Evolutionary conservation across 1,140 invertebrate genomes (phyloP).

Genomic region (Ceratina japonica): DNA sequence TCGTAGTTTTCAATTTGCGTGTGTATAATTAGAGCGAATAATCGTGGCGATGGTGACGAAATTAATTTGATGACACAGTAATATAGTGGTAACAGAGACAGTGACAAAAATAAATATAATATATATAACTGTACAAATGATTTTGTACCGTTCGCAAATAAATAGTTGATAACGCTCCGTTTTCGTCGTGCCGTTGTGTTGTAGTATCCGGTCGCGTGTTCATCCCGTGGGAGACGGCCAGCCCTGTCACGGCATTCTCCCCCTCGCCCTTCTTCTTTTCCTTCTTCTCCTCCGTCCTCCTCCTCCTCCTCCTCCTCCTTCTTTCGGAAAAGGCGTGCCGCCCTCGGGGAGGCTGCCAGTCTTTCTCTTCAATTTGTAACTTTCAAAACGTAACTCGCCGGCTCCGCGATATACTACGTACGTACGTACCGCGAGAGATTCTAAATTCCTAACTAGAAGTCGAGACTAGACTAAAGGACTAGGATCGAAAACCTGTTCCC

Average conservation of each 20-base stretch:
- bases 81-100: constrained; percentile 15
- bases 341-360: not conserved
- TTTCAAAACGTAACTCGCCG: not conserved
- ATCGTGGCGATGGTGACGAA: constrained; percentile 2
- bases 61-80: not conserved
- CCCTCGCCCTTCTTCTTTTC: not conserved
- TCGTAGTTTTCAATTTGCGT: not conserved
- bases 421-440: not conserved
- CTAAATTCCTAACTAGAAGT: not conserved
- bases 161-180: constrained; percentile 22
- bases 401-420: not conserved
- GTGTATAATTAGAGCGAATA: constrained; percentile 4
- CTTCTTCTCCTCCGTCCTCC: no score
- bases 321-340: not conserved
- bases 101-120: constrained; percentile 31
- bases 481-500: not conserved
- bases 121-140: constrained; percentile 14
- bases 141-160: constrained; percentile 12
- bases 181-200: not conserved
- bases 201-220: not conserved
- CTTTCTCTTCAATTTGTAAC: constrained; percentile 5
- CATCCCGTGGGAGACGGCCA: not conserved
- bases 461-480: constrained; percentile 27
- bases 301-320: not conserved
- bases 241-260: not conserved